Evolutionary conservation across 2,113 vertebrate genomes (phyloP).

Genomic region (Ariopsis seemanni): DNA sequence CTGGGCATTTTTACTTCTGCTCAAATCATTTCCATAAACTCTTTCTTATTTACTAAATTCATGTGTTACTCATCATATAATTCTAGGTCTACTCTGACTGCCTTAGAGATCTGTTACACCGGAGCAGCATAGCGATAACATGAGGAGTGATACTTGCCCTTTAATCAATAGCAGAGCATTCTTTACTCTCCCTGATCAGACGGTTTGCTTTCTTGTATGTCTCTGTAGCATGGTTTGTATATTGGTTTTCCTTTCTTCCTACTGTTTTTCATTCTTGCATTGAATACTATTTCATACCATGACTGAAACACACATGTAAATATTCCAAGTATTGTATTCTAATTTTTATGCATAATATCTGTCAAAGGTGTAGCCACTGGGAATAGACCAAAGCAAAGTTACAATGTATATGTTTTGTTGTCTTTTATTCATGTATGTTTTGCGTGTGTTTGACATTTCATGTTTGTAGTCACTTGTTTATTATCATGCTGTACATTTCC

Average conservation of each 20-base stretch:
- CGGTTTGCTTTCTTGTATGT: constrained; percentile 40
- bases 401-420: constrained; percentile 62
- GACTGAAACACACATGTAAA: constrained; percentile 65
- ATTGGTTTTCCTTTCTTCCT: constrained; percentile 20
- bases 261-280: constrained; percentile 1
- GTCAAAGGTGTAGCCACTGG: constrained; percentile 74
- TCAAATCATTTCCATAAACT: background rate
- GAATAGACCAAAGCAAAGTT: constrained; percentile 87
- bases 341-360: constrained; percentile 68
- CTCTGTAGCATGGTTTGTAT: background rate
- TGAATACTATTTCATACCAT: constrained; percentile 40
- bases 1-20: background rate
- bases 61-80: constrained; percentile 4
- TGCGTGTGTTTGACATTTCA: constrained; percentile 28
- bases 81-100: background rate
- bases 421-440: constrained; percentile 56
- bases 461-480: constrained; percentile 73
- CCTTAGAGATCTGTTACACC: background rate
- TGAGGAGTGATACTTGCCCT: background rate
- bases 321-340: constrained; percentile 66
- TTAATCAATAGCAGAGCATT: background rate
- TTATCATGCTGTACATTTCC: constrained; percentile 56
- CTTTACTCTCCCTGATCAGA: constrained; percentile 36
- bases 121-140: constrained; percentile 13
- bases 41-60: background rate